A percentile compares a stretch with the other conserved stretches of the same genome.
phyloP scores from a whole-genome alignment of 1,140 invertebrate species.

The Ylistrum balloti region DNA sequence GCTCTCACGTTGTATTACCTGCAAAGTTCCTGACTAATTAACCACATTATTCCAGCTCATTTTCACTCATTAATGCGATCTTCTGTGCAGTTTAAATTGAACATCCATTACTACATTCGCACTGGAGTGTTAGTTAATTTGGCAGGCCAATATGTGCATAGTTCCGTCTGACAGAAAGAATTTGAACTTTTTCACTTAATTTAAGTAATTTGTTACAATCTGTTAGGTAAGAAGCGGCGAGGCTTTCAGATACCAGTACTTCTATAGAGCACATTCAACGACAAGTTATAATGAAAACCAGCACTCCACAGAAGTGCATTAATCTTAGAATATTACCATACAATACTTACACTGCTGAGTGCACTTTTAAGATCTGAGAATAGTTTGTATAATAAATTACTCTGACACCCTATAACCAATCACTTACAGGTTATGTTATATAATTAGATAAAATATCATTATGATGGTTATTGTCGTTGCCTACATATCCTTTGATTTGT shows the following conservation, averaged over 20 bases:
- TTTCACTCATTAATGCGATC: conserved; percentile 32
- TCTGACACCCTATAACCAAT: neutral
- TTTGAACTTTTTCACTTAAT: neutral
- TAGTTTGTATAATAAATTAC: neutral
- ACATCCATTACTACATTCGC: neutral
- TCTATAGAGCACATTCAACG: neutral
- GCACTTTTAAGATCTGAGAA: neutral
- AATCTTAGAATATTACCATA: neutral
- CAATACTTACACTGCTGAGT: neutral
- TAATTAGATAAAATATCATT: too few species aligned
- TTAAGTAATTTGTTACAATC: neutral
- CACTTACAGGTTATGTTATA: too few species aligned
- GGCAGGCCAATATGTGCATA: neutral
- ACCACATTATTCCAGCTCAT: neutral
- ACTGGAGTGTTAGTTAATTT: neutral
- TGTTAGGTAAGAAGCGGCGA: neutral
- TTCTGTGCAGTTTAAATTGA: neutral
- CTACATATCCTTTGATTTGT: too few species aligned
- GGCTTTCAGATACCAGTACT: neutral
- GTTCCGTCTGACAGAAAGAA: neutral
- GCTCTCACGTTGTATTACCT: neutral
- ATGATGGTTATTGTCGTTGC: too few species aligned
- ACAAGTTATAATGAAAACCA: neutral
- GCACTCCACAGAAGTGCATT: neutral
- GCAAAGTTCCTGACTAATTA: neutral